A percentile compares a stretch with the other conserved stretches of the same genome.
These are phyloP conservation scores for Mormyrus iriodes DNA, from an alignment of 2,113 vertebrate genomes.

Conservation along the genomic window DNA sequence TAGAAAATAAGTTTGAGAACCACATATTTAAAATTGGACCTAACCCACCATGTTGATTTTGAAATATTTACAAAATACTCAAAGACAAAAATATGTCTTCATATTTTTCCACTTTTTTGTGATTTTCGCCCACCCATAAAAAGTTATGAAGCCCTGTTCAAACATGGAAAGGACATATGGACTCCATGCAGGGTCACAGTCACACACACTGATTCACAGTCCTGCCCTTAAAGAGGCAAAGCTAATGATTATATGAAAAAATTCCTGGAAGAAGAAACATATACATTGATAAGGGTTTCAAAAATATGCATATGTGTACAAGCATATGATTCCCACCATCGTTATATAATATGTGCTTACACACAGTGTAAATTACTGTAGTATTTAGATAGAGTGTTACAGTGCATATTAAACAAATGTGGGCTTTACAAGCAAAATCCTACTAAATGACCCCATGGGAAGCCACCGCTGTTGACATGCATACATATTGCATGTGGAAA, in stretches of 20 bases:
- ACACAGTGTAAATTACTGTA: not conserved
- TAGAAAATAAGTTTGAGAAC: too few species aligned
- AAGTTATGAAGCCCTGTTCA: not conserved
- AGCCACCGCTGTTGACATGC: not conserved
- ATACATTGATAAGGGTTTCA: not conserved
- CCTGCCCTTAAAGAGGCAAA: not conserved
- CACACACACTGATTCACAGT: not conserved
- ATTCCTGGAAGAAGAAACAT: not conserved
- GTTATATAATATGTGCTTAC: not conserved
- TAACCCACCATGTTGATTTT: too few species aligned
- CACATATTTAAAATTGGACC: too few species aligned
- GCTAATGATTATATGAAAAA: not conserved
- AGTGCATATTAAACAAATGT: not conserved
- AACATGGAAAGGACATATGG: not conserved
- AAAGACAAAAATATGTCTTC: too few species aligned
- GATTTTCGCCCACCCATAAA: too few species aligned
- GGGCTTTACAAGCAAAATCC: not conserved
- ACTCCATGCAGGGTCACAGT: not conserved
- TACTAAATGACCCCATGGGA: not conserved
- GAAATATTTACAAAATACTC: too few species aligned
- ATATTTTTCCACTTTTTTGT: too few species aligned
- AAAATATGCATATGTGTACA: not conserved
- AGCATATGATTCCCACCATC: not conserved
- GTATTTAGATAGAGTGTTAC: not conserved
- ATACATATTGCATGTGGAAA: not conserved